A percentile compares a stretch with the other conserved stretches of the same genome.
Conservation (phyloP, 2,888 invertebrate genomes). For the Leptopterna dolabrata region DNA sequence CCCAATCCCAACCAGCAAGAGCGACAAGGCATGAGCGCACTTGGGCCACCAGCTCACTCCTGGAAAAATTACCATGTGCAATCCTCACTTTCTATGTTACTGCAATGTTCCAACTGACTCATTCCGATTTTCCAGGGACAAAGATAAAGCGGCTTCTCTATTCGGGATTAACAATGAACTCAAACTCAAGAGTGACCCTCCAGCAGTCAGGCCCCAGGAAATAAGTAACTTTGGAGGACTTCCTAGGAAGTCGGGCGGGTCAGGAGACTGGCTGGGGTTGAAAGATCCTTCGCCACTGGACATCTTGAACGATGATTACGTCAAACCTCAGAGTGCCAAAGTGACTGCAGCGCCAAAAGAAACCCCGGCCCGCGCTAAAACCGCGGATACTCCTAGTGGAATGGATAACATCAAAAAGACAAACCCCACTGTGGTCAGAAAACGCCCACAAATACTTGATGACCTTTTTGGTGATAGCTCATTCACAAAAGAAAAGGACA, state of each 20-base stretch:
- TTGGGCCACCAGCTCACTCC: no score
- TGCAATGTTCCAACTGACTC: no score
- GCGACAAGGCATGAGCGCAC: no score
- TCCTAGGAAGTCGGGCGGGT: slow-evolving; percentile 24
- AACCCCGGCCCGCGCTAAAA: background rate
- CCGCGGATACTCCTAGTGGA: background rate
- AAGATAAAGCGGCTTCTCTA: background rate
- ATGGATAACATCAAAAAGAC: background rate
- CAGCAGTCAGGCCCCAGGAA: background rate
- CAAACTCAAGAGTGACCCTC: background rate
- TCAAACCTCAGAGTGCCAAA: slow-evolving; percentile 1
- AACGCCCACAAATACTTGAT: slow-evolving; percentile 40
- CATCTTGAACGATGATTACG: background rate
- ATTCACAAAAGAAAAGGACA: slow-evolving; percentile 40
- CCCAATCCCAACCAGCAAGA: no score
- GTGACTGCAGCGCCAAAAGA: background rate
- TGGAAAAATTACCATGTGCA: no score
- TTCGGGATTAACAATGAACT: slow-evolving; percentile 4
- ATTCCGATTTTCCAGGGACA: background rate
- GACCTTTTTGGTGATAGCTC: slow-evolving; percentile 44
- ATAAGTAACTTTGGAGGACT: background rate
- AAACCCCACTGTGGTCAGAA: background rate
- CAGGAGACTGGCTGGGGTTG: slow-evolving; percentile 49
- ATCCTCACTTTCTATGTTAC: no score
- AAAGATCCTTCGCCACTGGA: slow-evolving; percentile 36